Evolutionary conservation across 2,113 vertebrate species (phyloP).

Genomic region (Clarias magur): DNA sequence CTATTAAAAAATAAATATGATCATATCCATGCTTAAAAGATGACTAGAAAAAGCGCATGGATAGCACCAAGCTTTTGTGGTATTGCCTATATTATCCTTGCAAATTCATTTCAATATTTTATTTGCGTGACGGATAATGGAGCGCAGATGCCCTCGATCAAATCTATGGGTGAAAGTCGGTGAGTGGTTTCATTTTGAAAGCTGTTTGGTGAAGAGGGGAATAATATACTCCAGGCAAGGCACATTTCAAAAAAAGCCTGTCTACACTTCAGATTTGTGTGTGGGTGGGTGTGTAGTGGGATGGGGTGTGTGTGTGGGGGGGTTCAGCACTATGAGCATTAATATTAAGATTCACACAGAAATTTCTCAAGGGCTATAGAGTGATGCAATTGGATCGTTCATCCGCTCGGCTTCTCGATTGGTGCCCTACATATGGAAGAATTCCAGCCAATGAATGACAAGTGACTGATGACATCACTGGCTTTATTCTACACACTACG

Average conservation of each 20-base stretch:
- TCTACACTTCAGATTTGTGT: slow-evolving; percentile 33
- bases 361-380: slow-evolving; percentile 32
- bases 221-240: slow-evolving; percentile 46
- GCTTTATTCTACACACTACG: slow-evolving; percentile 17
- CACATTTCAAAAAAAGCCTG: slow-evolving; percentile 37
- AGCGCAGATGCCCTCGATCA: slow-evolving; percentile 36
- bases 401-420: slow-evolving; percentile 29
- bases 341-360: slow-evolving; percentile 35
- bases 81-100: slow-evolving; percentile 36
- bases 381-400: slow-evolving; percentile 45
- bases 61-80: slow-evolving; percentile 14
- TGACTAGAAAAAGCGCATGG: not conserved
- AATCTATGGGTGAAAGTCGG: slow-evolving; percentile 40
- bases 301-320: not conserved
- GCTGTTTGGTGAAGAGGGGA: slow-evolving; percentile 35
- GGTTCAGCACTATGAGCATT: slow-evolving; percentile 35
- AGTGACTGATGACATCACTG: slow-evolving; percentile 42
- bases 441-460: slow-evolving; percentile 40
- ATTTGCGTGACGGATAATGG: slow-evolving; percentile 44
- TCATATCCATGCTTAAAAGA: not conserved
- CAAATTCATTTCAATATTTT: slow-evolving; percentile 46
- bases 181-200: slow-evolving; percentile 49
- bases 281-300: not conserved
- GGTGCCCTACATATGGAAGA: slow-evolving; percentile 38
- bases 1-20: not conserved